Base-by-base conservation (phyloP, 2,797 vertebrate species). In the Acomys russatus region DNA sequence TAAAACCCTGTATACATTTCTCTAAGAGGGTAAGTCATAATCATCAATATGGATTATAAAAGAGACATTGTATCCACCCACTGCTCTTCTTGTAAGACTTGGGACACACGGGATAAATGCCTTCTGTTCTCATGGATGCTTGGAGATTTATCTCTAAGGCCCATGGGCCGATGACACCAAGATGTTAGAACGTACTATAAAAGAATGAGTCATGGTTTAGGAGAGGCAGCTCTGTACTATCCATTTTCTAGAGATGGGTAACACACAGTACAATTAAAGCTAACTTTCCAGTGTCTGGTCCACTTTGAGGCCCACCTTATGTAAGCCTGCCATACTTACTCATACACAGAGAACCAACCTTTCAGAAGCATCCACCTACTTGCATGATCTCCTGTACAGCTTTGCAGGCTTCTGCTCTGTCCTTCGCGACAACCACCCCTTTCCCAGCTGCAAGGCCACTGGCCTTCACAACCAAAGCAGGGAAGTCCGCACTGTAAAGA, bases 401-500 rank as follows among this genome's bases (percentile, higher is more conserved):
- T 97, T 88, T 99, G 98, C 99, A 99, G n/a, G 99, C 99, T 97
- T 99, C 99, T 0, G 99, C 99, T 97, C 98, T 99, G 98, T 98
- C 99, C 1, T 94, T 87, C 0, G 99, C 99, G 91, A 99, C 99
- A 2, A 99, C 99, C 82, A 99, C 99, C 11, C 99, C 99, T 98
- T 99, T 99, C 86, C 99, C 99, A 68, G 99, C 99, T 6, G 99
- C 99, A 96, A 99, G 98, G 25, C 99, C 99, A 22, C 99, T 99
- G 85, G 99, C 99, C 98, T 99, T 99, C 97, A 99, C 99, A 88
- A 99, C 99, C 97, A 99, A 97, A 28, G 99, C 99, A 2, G 99
- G 99, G 95, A 99, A 99, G 76, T 98, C 98, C 0, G 99, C 99
- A 88, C 99, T 99, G 96, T 51, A 91, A 95, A 96, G 82, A 97